Evolutionary conservation across 2,797 vertebrate genomes (phyloP).

Genomic region (Leptodactylus fallax): DNA sequence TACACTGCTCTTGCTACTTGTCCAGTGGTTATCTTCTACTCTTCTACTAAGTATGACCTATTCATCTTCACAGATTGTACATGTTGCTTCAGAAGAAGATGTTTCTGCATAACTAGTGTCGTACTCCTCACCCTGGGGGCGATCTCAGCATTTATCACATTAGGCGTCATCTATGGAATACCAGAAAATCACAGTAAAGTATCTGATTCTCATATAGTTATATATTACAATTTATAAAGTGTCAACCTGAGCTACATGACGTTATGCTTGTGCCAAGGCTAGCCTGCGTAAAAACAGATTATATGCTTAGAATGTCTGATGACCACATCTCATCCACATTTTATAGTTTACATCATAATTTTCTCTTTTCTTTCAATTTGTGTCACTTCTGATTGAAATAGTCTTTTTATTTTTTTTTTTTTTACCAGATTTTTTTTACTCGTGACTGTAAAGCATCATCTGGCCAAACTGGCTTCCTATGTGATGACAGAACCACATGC

Average conservation of each 20-base stretch:
- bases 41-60: neutral
- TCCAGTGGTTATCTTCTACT: neutral
- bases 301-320: too few relatives aligned
- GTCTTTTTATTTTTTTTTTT: too few relatives aligned
- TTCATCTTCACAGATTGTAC: conserved; percentile 44
- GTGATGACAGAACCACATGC: conserved; percentile 54
- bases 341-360: neutral
- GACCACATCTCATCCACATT: neutral
- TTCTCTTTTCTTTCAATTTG: neutral
- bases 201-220: neutral
- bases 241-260: neutral
- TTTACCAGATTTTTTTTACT: conserved; percentile 17
- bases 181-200: conserved; percentile 60
- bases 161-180: conserved; percentile 62
- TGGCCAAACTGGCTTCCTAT: conserved; percentile 55
- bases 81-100: conserved; percentile 40
- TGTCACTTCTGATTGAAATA: neutral
- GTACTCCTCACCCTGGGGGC: conserved; percentile 53
- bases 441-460: conserved; percentile 50
- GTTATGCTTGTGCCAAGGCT: too few relatives aligned
- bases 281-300: too few relatives aligned
- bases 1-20: too few relatives aligned
- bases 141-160: conserved; percentile 29
- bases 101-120: conserved; percentile 47
- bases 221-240: neutral